These are phyloP conservation scores for Yponomeuta plumbellus DNA, from an alignment of 2,888 invertebrate genomes.

Conservation along the genomic window DNA sequence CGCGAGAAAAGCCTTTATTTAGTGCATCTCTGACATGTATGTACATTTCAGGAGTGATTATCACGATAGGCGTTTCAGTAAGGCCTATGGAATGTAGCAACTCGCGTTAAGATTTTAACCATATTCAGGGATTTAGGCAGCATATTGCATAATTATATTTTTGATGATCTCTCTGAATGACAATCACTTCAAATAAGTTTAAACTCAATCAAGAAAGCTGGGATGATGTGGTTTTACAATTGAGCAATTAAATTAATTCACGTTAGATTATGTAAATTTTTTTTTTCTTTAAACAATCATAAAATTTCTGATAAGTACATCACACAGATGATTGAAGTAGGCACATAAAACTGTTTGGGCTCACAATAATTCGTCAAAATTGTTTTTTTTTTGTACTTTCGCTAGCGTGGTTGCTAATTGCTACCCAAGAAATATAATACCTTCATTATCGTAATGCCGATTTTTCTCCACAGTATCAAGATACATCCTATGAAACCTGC, in stretches of 20 bases:
- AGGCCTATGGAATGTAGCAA: conserved; percentile 50
- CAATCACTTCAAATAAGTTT: neutral
- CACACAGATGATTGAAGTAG: neutral
- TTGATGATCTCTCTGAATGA: neutral
- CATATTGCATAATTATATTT: neutral
- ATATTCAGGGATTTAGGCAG: conserved; percentile 1
- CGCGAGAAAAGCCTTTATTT: conserved; percentile 16
- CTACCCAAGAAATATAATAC: neutral
- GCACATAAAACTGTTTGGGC: neutral
- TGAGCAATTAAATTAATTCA: conserved; percentile 20
- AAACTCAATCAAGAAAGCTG: neutral
- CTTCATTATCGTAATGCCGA: too few relatives aligned
- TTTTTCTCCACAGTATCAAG: too few relatives aligned
- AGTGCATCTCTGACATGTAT: conserved; percentile 22
- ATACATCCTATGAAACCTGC: too few relatives aligned
- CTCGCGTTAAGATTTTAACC: conserved; percentile 22
- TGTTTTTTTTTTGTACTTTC: conserved; percentile 22
- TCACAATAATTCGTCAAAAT: neutral
- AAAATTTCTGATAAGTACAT: neutral
- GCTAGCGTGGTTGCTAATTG: conserved; percentile 4
- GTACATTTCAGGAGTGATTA: conserved; percentile 27
- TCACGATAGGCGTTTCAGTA: conserved; percentile 24
- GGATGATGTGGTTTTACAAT: conserved; percentile 9
- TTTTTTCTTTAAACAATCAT: neutral
- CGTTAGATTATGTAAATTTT: neutral